These are phyloP conservation scores for Anthoscopus minutus DNA, from an alignment of 2,113 vertebrate species.

Conservation along the genomic window DNA sequence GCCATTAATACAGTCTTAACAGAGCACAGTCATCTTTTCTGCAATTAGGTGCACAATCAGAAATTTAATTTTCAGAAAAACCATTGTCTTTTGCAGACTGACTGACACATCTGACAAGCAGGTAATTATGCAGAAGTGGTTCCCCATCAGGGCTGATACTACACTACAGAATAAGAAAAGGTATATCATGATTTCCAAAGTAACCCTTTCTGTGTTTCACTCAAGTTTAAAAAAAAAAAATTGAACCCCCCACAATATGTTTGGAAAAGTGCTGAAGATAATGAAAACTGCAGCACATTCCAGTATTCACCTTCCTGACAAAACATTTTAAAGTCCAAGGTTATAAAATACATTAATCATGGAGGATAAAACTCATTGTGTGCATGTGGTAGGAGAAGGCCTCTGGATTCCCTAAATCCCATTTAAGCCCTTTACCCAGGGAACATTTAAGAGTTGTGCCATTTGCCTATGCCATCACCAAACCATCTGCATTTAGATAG, in stretches of 20 bases:
- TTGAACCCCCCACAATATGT: not conserved
- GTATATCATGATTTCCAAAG: not conserved
- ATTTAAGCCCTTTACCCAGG: not conserved
- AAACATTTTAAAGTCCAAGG: not conserved
- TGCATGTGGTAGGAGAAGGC: not conserved
- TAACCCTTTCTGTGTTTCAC: not conserved
- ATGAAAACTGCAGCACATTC: not conserved
- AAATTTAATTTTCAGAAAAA: not conserved
- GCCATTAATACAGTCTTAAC: not conserved
- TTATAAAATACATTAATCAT: not conserved
- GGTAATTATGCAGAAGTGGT: not conserved
- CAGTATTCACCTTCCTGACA: not conserved
- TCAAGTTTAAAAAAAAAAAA: not conserved
- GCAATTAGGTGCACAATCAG: not conserved
- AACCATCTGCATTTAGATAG: not conserved
- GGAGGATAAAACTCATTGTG: not conserved
- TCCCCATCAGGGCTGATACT: not conserved
- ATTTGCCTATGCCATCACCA: constrained; percentile 1
- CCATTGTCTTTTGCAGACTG: not conserved
- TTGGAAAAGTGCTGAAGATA: not conserved
- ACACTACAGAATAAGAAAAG: not conserved
- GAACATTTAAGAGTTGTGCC: not conserved
- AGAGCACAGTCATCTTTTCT: not conserved
- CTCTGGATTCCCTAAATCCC: constrained; percentile 10
- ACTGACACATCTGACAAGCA: not conserved